phyloP scores from a whole-genome alignment of 2,888 invertebrate species.

The Linyphia triangularis region DNA sequence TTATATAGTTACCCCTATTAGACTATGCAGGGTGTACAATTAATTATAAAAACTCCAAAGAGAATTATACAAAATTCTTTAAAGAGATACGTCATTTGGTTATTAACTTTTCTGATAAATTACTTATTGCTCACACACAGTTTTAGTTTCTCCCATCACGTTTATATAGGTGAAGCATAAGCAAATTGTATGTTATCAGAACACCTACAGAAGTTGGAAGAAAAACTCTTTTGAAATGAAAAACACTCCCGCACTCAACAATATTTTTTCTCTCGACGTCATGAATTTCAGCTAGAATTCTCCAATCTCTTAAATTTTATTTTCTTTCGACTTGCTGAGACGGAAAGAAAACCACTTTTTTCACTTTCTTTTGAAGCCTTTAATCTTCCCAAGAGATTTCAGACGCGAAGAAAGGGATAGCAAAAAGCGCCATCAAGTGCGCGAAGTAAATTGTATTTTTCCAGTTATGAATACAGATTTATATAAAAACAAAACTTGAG shows the following conservation, averaged over 20 bases:
- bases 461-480: not conserved
- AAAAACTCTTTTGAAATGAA: not conserved
- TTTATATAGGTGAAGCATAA: not conserved
- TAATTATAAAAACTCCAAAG: too few relatives aligned
- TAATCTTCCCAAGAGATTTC: not conserved
- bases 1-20: too few relatives aligned
- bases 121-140: too few relatives aligned
- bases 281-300: not conserved
- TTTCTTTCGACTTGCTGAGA: not conserved
- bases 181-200: constrained; percentile 9
- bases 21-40: too few relatives aligned
- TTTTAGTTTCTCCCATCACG: too few relatives aligned
- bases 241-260: not conserved
- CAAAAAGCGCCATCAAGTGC: not conserved
- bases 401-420: not conserved
- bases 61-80: too few relatives aligned
- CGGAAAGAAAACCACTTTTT: not conserved
- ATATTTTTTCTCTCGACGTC: not conserved
- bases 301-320: not conserved
- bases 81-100: too few relatives aligned
- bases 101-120: too few relatives aligned
- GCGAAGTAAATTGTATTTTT: not conserved
- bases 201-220: constrained; percentile 6
- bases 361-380: not conserved
- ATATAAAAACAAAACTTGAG: not conserved